Conservation (phyloP, 2,113 vertebrate genomes). For the Ginglymostoma cirratum region DNA sequence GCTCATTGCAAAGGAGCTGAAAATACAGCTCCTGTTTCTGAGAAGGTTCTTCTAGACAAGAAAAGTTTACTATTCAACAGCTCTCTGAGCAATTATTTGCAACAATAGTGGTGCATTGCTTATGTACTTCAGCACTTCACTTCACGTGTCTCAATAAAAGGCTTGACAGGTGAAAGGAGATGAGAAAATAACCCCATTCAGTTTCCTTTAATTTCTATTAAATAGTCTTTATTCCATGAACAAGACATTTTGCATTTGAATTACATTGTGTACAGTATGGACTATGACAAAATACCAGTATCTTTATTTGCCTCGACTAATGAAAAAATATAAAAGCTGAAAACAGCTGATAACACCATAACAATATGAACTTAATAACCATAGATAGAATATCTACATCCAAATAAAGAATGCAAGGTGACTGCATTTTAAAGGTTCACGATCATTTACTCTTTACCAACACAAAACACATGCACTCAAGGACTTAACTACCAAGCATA, state of each 20-base stretch:
- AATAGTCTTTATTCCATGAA: conserved; percentile 36
- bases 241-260: conserved; percentile 23
- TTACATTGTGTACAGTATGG: neutral
- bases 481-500: neutral
- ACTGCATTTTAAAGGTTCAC: conserved; percentile 14
- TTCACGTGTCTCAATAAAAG: neutral
- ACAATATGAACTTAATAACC: conserved; percentile 25
- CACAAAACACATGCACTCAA: conserved; percentile 33
- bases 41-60: neutral
- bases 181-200: neutral
- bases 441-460: neutral
- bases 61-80: neutral
- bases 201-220: conserved; percentile 11
- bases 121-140: neutral
- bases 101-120: neutral
- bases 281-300: conserved; percentile 35
- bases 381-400: neutral
- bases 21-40: neutral
- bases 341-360: conserved; percentile 33
- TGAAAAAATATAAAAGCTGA: conserved; percentile 24
- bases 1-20: neutral
- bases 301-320: conserved; percentile 20
- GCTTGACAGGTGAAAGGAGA: neutral
- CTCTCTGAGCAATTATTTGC: neutral
- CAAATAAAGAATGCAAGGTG: neutral